Conservation (phyloP, 2,113 vertebrate species). For the Rhagologus leucostigma region DNA sequence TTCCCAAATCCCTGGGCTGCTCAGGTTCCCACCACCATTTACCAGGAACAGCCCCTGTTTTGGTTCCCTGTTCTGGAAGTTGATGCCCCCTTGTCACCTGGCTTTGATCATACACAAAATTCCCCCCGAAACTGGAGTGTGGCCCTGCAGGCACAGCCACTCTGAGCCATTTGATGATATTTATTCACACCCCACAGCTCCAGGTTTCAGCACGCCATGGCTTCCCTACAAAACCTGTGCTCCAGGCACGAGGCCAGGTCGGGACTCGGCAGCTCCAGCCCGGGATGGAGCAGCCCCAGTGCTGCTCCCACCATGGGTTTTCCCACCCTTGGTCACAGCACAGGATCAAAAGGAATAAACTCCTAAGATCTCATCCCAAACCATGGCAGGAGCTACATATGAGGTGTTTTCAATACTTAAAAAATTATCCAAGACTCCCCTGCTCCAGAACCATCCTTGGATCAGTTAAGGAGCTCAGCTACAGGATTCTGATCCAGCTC, state of each 20-base stretch:
- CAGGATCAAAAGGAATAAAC: neutral
- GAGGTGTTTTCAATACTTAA: neutral
- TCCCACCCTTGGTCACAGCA: accelerated
- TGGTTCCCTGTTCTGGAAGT: neutral
- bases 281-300: neutral
- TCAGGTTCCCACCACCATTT: neutral
- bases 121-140: accelerated
- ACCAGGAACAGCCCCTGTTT: neutral
- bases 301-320: neutral
- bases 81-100: accelerated
- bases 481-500: neutral
- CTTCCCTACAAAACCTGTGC: neutral
- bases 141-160: neutral
- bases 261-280: neutral
- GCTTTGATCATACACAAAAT: neutral
- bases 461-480: neutral
- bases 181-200: neutral
- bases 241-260: neutral
- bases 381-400: accelerated
- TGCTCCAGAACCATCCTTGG: neutral
- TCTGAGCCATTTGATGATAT: neutral
- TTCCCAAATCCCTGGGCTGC: neutral
- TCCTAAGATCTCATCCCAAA: neutral
- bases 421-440: neutral
- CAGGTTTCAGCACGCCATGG: neutral